phyloP scores from a whole-genome alignment of 2,797 vertebrate species.

The Lepus oiostolus region DNA sequence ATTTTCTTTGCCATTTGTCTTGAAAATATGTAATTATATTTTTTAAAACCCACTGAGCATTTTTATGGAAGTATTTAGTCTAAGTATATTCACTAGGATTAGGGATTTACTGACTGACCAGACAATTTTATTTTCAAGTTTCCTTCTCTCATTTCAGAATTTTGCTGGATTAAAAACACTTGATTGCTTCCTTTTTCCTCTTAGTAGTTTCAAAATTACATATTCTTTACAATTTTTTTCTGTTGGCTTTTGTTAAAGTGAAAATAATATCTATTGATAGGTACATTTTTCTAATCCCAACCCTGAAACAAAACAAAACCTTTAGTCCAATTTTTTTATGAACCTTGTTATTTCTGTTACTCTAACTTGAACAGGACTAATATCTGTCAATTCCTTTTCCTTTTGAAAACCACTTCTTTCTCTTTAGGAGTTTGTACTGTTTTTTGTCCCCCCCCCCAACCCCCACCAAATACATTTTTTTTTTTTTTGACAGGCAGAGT shows the following conservation, averaged over 20 bases:
- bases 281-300: background rate
- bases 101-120: background rate
- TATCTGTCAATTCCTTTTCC: background rate
- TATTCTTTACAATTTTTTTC: background rate
- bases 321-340: background rate
- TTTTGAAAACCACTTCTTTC: background rate
- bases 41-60: background rate
- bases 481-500: too few relatives aligned
- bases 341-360: background rate
- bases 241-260: background rate
- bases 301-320: background rate
- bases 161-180: background rate
- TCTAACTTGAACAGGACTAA: background rate
- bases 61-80: background rate
- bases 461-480: too few relatives aligned
- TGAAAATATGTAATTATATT: background rate
- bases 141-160: background rate
- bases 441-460: background rate
- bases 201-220: background rate
- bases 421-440: background rate
- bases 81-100: background rate
- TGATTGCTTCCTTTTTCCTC: background rate
- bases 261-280: background rate
- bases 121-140: conserved; percentile 19
- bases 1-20: background rate